A percentile compares a stretch with the other conserved stretches of the same genome.
Evolutionary conservation across 2,797 vertebrate species (phyloP).

Genomic region (Alcedo atthis): DNA sequence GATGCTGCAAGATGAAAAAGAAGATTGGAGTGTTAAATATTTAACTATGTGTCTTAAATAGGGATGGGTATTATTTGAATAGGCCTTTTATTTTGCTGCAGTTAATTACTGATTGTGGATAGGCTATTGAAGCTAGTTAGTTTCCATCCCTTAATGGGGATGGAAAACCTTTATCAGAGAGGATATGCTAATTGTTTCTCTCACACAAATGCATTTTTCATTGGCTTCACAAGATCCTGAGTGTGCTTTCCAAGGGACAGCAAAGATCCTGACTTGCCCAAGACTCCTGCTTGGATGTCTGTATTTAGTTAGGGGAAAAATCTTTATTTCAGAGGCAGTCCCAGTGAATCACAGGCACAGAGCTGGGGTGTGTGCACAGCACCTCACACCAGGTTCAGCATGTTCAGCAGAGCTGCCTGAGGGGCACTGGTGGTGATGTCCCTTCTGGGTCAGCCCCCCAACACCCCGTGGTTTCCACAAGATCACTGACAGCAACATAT

Average conservation of each 20-base stretch:
- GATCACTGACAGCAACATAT: not conserved
- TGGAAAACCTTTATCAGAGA: not conserved
- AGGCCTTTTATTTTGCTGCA: not conserved
- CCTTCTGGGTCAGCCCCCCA: not conserved
- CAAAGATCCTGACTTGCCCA: not conserved
- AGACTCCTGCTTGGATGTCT: not conserved
- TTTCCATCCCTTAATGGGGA: not conserved
- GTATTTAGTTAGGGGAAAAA: not conserved
- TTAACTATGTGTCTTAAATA: not conserved
- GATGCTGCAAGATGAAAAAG: not conserved
- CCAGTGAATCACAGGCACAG: not conserved
- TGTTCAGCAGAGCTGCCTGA: accelerated
- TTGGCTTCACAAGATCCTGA: not conserved
- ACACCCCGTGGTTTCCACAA: accelerated
- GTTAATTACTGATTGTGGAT: not conserved
- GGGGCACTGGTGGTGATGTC: accelerated
- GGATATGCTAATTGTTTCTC: not conserved
- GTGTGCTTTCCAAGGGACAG: not conserved
- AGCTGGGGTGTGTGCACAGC: accelerated
- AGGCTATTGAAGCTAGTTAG: not conserved
- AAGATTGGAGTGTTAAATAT: not conserved
- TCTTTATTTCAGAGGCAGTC: not conserved
- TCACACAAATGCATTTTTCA: not conserved
- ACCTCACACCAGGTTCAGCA: accelerated
- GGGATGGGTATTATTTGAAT: not conserved